Evolutionary conservation across 2,888 invertebrate species (phyloP).

Genomic region (Melipona beecheii): DNA sequence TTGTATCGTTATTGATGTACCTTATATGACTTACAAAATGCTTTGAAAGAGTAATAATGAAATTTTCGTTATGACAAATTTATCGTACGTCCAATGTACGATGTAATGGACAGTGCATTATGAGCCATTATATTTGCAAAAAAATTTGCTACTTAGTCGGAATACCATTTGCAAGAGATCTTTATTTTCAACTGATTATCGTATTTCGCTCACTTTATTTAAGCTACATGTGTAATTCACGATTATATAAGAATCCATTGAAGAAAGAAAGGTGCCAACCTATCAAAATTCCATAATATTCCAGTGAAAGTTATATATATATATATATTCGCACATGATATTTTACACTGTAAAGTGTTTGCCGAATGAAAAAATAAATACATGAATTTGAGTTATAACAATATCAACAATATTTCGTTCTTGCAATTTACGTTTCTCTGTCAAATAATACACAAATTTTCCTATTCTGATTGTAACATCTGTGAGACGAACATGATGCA

Average conservation of each 20-base stretch:
- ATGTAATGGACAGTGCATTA: not conserved
- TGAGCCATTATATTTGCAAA: not conserved
- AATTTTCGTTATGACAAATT: not conserved
- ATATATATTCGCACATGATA: not conserved
- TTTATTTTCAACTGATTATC: constrained; percentile 20
- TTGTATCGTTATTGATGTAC: too few species aligned
- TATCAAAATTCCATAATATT: constrained; percentile 9
- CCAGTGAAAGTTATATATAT: constrained; percentile 31
- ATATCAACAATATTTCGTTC: not conserved
- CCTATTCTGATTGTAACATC: not conserved
- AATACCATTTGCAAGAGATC: constrained; percentile 18
- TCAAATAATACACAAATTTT: not conserved
- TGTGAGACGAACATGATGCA: not conserved
- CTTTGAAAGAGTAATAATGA: not conserved
- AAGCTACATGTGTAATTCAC: constrained; percentile 37
- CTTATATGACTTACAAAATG: not conserved
- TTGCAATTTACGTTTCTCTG: not conserved
- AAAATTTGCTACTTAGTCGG: not conserved
- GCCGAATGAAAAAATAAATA: not conserved
- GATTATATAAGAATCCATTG: constrained; percentile 26
- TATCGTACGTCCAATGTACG: not conserved
- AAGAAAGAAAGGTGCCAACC: not conserved
- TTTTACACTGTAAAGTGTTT: not conserved
- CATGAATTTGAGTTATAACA: not conserved
- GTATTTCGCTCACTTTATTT: not conserved